phyloP scores from a whole-genome alignment of 1,140 invertebrate genomes.

The Wasmannia auropunctata region DNA sequence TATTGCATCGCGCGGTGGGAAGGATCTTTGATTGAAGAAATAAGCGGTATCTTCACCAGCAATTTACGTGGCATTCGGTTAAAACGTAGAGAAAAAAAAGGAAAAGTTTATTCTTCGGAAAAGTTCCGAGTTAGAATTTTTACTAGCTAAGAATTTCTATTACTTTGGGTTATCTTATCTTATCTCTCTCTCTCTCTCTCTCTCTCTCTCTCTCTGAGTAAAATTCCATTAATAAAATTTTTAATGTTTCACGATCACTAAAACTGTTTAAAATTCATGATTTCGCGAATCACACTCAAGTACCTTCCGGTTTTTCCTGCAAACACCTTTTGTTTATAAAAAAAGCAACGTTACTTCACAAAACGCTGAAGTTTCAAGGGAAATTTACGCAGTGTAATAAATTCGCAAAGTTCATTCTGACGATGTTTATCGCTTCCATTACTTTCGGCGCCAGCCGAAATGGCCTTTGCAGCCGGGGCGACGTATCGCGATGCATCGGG shows the following conservation, averaged over 20 bases:
- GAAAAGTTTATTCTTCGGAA: not conserved
- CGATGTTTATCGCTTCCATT: constrained; percentile 63
- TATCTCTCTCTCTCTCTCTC: too few species aligned
- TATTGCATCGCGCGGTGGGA: not conserved
- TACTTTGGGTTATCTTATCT: not conserved
- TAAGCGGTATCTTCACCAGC: not conserved
- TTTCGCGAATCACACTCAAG: not conserved
- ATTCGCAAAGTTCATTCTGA: constrained; percentile 47
- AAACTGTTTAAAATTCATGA: not conserved
- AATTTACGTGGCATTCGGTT: not conserved
- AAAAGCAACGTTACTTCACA: constrained; percentile 1
- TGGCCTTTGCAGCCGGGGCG: not conserved
- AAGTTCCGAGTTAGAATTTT: not conserved
- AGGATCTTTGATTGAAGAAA: not conserved
- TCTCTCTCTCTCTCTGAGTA: too few species aligned
- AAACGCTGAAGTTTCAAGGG: constrained; percentile 12
- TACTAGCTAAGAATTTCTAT: not conserved
- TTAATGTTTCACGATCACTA: not conserved
- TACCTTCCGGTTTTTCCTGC: not conserved
- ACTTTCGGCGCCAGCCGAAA: constrained; percentile 51
- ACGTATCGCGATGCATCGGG: constrained; percentile 31
- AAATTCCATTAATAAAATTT: not conserved
- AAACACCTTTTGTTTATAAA: not conserved
- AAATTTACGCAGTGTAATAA: constrained; percentile 54
- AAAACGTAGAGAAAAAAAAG: not conserved